Percentiles rank a stretch among this genome's conserved stretches.
Evolutionary conservation across 2,888 invertebrate species (phyloP).

Genomic region (Bursaphelenchus okinawaensis): DNA sequence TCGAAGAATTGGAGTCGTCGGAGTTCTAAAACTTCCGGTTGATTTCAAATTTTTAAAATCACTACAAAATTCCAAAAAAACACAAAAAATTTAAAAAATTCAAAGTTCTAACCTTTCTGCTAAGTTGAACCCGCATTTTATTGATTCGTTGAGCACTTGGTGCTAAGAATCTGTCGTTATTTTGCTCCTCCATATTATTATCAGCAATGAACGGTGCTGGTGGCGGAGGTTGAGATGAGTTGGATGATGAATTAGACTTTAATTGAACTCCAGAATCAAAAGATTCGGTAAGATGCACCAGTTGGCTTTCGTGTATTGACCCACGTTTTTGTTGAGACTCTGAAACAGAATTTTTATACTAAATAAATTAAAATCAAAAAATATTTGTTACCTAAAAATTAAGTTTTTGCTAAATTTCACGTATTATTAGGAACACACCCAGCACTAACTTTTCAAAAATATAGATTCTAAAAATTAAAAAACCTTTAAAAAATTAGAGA

Average conservation of each 20-base stretch:
- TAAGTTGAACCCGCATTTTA: slow-evolving; percentile 25
- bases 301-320: slow-evolving; percentile 6
- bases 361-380: too few species aligned
- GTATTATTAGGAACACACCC: too few species aligned
- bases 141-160: slow-evolving; percentile 20
- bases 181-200: slow-evolving; percentile 6
- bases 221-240: slow-evolving; percentile 10
- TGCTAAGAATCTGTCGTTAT: slow-evolving; percentile 10
- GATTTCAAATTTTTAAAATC: background rate
- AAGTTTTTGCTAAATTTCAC: too few species aligned
- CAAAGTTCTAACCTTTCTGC: slow-evolving; percentile 12
- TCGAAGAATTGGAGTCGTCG: slow-evolving; percentile 25
- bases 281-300: slow-evolving; percentile 3
- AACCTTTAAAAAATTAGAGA: too few species aligned
- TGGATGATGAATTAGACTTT: background rate
- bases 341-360: too few species aligned
- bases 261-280: slow-evolving; percentile 13
- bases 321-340: background rate
- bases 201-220: slow-evolving; percentile 11
- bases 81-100: background rate
- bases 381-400: too few species aligned
- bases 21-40: slow-evolving; percentile 18
- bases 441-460: too few species aligned
- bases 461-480: too few species aligned
- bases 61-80: background rate